These are phyloP conservation scores for Mesopsocus fuscifrons DNA, from an alignment of 2,888 invertebrate genomes.

Conservation along the genomic window DNA sequence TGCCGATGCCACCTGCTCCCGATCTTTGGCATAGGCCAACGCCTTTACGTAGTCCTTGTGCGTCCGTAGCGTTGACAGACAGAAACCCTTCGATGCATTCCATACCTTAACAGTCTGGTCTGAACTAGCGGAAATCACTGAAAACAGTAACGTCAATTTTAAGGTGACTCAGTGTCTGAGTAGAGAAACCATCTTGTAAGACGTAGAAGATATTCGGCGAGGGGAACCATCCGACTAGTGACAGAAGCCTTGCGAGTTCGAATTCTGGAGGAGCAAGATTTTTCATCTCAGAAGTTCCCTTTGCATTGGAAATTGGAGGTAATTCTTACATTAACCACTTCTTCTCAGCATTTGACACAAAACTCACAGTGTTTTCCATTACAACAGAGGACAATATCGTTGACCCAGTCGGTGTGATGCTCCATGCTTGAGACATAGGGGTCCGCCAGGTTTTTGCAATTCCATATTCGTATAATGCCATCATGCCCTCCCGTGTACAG, in stretches of 20 bases:
- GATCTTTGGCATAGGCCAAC: conserved; percentile 90
- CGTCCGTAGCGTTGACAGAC: conserved; percentile 94
- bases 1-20: conserved; percentile 90
- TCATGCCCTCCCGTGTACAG: conserved; percentile 94
- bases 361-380: conserved; percentile 78
- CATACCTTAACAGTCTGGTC: conserved; percentile 99
- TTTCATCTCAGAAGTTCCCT: no score
- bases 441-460: conserved; percentile 39
- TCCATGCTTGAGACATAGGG: conserved; percentile 93
- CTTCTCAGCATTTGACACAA: no score
- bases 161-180: no score
- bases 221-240: no score
- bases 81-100: conserved; percentile 98
- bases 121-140: conserved; percentile 96
- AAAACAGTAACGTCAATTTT: conserved; percentile 19
- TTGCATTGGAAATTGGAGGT: no score
- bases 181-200: no score
- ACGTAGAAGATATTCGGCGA: no score
- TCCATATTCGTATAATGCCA: conserved; percentile 90
- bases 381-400: conserved; percentile 95
- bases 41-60: conserved; percentile 98
- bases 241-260: no score
- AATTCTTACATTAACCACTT: no score
- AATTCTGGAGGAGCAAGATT: no score
- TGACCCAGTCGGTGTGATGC: conserved; percentile 99